Evolutionary conservation across 2,888 invertebrate genomes (phyloP), one percentile per base, ranked within the genome.

Genomic region (Zygaena filipendulae): DNA sequence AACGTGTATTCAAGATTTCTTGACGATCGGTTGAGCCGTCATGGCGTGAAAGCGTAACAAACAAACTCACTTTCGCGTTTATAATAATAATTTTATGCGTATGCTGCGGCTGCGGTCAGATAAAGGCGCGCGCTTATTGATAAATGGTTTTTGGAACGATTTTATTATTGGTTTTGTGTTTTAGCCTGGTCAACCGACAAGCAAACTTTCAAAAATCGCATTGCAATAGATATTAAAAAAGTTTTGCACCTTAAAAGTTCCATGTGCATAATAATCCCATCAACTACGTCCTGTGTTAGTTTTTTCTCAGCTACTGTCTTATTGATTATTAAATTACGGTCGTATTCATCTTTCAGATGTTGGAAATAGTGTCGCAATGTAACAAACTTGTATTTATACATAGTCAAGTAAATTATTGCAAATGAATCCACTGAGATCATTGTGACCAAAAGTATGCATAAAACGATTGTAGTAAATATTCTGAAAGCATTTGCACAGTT

Each of bases 381-480:
- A n/a, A 72, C 63, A 21, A 74, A 64, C 39, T 79, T 79, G 34
- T 72, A 72, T 34, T 72, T 72, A 30, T 58, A 67, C 45, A 71
- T 64, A 5, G 75, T 69, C 8, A 79, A 44, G 27, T 62, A 57
- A 2, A 55, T 41, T 51, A 77, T 54, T 0, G 63, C 60, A 20
- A 62, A 59, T 2, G 52, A 39, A 31, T 77, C 77, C 0, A 66
- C 58, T 0, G 59, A 31, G 2, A 69, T 66, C 72, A 79, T 74
- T 1, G 54, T 58, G 9, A 62, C 19, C 56, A 75, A 32, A 59
- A 75, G 54, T 0, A 59, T 3, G 4, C 40, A 44, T 0, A 75
- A 42, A 5, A 64, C 38, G 0, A 49, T 4, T 2, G 79, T 71
- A 1, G 46, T 52, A 11, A 54, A 46, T 2, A 68, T 39, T 33